Evolutionary conservation across 2,888 invertebrate genomes (phyloP).

Genomic region (Thereva nobilitata): DNA sequence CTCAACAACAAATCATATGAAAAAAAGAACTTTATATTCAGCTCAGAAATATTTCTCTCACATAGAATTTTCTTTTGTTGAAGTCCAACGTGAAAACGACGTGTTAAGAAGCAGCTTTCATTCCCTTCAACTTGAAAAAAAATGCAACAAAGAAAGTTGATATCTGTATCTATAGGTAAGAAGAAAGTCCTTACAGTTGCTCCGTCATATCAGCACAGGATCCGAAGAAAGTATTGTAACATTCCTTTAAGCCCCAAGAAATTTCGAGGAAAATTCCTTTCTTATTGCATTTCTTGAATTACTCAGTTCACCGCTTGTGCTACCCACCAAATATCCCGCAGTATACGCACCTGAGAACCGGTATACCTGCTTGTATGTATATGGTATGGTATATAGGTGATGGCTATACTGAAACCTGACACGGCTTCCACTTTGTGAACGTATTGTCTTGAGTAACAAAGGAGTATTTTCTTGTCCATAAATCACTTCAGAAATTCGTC

Average conservation of each 20-base stretch:
- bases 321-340: background rate
- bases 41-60: too few relatives aligned
- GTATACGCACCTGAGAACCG: background rate
- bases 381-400: too few relatives aligned
- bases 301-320: constrained; percentile 2
- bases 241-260: constrained; percentile 6
- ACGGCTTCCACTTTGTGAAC: background rate
- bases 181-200: too few relatives aligned
- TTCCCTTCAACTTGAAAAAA: too few relatives aligned
- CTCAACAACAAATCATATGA: too few relatives aligned
- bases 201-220: background rate
- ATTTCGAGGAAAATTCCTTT: constrained; percentile 14
- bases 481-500: constrained; percentile 17
- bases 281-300: constrained; percentile 22
- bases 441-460: constrained; percentile 10
- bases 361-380: too few relatives aligned
- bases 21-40: too few relatives aligned
- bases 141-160: too few relatives aligned
- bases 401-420: background rate
- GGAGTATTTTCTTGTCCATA: constrained; percentile 9
- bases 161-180: too few relatives aligned
- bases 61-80: too few relatives aligned
- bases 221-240: constrained; percentile 10
- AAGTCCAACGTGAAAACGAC: too few relatives aligned
- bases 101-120: too few relatives aligned